Base-by-base conservation (phyloP, 2,113 vertebrate species). In the Mellivora capensis region DNA sequence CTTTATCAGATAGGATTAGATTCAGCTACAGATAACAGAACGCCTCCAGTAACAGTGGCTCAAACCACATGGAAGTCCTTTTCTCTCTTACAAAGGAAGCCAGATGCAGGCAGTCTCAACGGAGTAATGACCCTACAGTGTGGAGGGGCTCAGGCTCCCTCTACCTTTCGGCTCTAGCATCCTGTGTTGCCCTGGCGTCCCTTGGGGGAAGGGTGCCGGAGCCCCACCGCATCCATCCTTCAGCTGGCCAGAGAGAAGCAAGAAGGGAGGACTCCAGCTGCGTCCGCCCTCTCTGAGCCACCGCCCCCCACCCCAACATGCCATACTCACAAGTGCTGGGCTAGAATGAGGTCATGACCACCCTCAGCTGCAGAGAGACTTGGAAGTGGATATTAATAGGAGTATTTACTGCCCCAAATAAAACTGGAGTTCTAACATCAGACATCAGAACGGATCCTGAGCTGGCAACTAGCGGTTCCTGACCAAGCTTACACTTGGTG, bases 1-100 rank as follows among this genome's bases (percentile, higher is more conserved):
- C 95, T 79, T 69, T 74, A 91, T 84, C 69, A 80, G 31, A 31
- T 7, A 93, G 95, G 62, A 59, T 59, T 84, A 94, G 82, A 95
- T 88, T 83, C 49, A 77, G 81, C 82, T 34, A 87, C 9, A 59
- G 86, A 77, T 76, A 93, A 87, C 59, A 72, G 64, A 76, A 89
- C 74, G 61, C 37, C 71, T 69, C 27, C 10, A 47, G 82, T 25
- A 20, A 67, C 7, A 54, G 77, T 14, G 57, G 85, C 34, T 87
- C 17, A 49, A 54, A 69, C 69, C 37, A 67, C 61, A 81, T 2
- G 59, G 12, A 82, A n/a, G 69, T 15, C 57, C 86, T 87, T 47
- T 47, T 54, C 67, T 71, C 42, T 62, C 57, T 42, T 34, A 57
- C 10, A 49, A 17, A 59, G 85, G 62, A 39, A 96, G 74, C 25